These are phyloP conservation scores for Euphydryas editha DNA, from an alignment of 2,888 invertebrate genomes.

Conservation along the genomic window DNA sequence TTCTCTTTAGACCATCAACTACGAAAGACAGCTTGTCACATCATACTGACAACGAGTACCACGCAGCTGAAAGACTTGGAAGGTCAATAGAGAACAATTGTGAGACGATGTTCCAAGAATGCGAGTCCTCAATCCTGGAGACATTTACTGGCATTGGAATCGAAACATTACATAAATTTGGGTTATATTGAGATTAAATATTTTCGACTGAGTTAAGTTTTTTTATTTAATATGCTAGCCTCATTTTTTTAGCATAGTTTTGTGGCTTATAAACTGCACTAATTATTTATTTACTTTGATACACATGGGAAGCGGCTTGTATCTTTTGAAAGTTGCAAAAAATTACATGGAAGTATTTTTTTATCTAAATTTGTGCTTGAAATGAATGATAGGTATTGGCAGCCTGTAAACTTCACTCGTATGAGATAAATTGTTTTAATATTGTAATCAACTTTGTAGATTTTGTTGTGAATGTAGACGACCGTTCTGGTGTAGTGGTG, in stretches of 20 bases:
- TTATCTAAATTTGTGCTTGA: no score
- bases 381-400: no score
- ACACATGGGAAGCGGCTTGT: no score
- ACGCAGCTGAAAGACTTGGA: conserved; percentile 88
- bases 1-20: conserved; percentile 85
- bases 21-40: conserved; percentile 86
- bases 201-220: not conserved
- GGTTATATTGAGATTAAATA: conserved; percentile 52
- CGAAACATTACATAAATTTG: conserved; percentile 74
- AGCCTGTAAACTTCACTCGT: no score
- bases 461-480: no score
- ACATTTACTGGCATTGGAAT: conserved; percentile 82
- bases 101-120: conserved; percentile 85
- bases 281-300: no score
- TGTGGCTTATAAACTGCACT: no score
- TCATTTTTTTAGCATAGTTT: not conserved
- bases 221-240: not conserved
- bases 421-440: no score
- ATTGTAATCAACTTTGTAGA: no score
- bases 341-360: no score
- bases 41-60: conserved; percentile 88
- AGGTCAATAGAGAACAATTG: conserved; percentile 74
- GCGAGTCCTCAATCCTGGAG: conserved; percentile 83
- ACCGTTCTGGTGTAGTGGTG: no score
- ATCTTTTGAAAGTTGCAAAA: no score